Evolutionary conservation across 2,888 invertebrate species (phyloP).

Genomic region (Cryptus viduatorius): DNA sequence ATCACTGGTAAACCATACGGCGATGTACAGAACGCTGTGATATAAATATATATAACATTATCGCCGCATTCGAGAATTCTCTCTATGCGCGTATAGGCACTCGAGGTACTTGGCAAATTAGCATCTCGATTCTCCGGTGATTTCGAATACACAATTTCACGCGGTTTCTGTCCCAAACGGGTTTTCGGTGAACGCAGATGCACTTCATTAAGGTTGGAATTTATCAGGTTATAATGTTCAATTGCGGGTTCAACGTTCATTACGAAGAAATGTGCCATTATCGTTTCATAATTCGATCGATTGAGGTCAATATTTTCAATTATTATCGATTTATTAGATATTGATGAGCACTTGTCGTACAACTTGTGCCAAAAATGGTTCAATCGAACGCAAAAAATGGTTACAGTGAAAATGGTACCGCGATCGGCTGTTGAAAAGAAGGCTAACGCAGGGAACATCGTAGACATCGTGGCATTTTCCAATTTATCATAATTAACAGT

Average conservation of each 20-base stretch:
- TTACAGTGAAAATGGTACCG: too few relatives aligned
- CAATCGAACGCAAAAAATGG: too few relatives aligned
- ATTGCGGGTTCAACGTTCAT: neutral
- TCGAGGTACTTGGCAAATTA: conserved; percentile 23
- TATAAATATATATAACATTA: neutral
- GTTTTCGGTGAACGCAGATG: neutral
- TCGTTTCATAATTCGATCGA: neutral
- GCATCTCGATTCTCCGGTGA: conserved; percentile 8
- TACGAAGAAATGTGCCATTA: neutral
- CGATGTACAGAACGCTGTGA: neutral
- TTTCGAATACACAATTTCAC: conserved; percentile 7
- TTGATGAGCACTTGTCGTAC: too few relatives aligned
- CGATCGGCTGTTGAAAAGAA: too few relatives aligned
- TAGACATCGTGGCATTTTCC: too few relatives aligned
- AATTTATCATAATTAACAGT: too few relatives aligned
- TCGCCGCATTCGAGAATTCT: neutral
- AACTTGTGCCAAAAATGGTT: too few relatives aligned
- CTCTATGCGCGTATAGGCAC: neutral
- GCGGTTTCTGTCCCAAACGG: neutral
- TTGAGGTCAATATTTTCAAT: neutral
- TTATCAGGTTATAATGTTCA: neutral
- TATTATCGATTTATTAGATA: neutral
- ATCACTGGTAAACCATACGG: conserved; percentile 10
- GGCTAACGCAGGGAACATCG: too few relatives aligned
- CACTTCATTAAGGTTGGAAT: conserved; percentile 8